Conservation (phyloP, 2,113 vertebrate genomes). For the Neoarius graeffei region DNA sequence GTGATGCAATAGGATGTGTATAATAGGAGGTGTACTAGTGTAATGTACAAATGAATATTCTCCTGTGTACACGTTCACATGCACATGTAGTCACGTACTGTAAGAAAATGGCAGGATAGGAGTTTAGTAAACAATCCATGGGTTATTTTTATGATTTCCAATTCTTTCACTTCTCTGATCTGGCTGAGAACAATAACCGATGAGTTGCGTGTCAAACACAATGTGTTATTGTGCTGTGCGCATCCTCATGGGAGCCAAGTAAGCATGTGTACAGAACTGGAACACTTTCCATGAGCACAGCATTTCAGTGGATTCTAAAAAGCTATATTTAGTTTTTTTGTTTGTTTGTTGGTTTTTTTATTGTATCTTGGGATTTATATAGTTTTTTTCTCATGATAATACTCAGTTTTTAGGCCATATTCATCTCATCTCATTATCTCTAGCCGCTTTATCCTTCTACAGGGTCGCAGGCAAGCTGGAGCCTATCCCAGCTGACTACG, state of each 20-base stretch:
- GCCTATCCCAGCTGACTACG: too few species aligned
- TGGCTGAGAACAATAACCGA: slow-evolving; percentile 33
- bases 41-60: slow-evolving; percentile 26
- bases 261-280: slow-evolving; percentile 12
- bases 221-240: slow-evolving; percentile 37
- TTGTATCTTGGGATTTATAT: neutral
- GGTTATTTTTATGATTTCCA: slow-evolving; percentile 46
- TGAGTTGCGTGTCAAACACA: slow-evolving; percentile 50
- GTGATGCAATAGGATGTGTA: neutral
- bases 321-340: neutral
- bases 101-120: slow-evolving; percentile 41
- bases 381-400: neutral
- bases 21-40: neutral
- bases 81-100: slow-evolving; percentile 42
- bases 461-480: too few species aligned
- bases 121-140: slow-evolving; percentile 44
- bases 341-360: too few species aligned
- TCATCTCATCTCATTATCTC: too few species aligned
- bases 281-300: neutral
- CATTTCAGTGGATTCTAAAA: neutral
- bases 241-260: slow-evolving; percentile 38
- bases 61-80: slow-evolving; percentile 17
- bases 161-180: slow-evolving; percentile 32
- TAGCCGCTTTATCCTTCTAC: too few species aligned
- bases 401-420: neutral